A percentile compares a stretch with the other conserved stretches of the same genome.
phyloP scores from a whole-genome alignment of 2,113 vertebrate species.

The Telmatochromis brachygnathus region DNA sequence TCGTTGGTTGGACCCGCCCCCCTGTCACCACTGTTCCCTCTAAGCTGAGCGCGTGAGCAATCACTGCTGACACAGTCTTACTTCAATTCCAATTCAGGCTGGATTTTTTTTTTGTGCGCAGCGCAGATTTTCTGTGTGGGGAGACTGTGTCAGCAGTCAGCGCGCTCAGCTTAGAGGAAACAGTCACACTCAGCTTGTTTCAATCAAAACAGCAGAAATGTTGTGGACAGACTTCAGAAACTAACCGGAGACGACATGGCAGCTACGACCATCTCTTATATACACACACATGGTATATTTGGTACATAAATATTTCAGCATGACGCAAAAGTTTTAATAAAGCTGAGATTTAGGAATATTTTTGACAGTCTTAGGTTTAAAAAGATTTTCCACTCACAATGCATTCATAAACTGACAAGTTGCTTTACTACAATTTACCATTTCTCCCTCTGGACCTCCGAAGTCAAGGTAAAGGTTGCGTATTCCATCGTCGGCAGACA shows the following conservation, averaged over 20 bases:
- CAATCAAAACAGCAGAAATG: neutral
- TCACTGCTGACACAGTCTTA: neutral
- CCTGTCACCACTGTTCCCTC: neutral
- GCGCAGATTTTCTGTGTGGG: neutral
- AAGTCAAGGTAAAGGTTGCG: slow-evolving; percentile 93
- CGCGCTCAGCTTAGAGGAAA: neutral
- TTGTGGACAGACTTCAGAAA: neutral
- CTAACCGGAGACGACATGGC: neutral
- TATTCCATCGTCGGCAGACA: slow-evolving; percentile 90
- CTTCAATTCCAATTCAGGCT: neutral
- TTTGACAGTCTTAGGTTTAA: rapidly evolving
- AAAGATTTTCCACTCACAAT: neutral
- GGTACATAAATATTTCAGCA: neutral
- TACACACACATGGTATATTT: rapidly evolving
- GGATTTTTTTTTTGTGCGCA: neutral
- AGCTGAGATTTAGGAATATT: neutral
- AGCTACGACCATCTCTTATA: neutral
- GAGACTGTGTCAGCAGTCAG: neutral
- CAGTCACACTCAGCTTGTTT: neutral
- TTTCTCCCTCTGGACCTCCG: slow-evolving; percentile 90
- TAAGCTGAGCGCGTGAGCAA: neutral
- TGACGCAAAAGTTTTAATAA: neutral
- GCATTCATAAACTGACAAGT: neutral
- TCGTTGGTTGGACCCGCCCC: neutral
- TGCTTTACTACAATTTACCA: slow-evolving; percentile 69